Evolutionary conservation across 2,888 invertebrate species (phyloP).

Genomic region (Nemapogon koenigi): DNA sequence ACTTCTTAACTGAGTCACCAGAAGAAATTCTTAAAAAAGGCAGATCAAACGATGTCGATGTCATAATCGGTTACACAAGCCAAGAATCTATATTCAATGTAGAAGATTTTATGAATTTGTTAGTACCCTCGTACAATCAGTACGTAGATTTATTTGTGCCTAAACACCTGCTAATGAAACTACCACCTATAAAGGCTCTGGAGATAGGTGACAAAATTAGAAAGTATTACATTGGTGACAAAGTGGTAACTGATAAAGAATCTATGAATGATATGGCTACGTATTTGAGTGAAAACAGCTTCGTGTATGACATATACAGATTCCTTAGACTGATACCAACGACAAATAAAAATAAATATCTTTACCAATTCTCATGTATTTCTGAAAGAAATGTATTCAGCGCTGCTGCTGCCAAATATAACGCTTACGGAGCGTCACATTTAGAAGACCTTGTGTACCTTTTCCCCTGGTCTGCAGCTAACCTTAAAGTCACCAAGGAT

Average conservation of each 20-base stretch:
- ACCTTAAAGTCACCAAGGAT: constrained; percentile 14
- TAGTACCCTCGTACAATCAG: constrained; percentile 17
- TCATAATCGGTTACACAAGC: constrained; percentile 71
- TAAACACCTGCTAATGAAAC: constrained; percentile 10
- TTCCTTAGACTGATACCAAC: constrained; percentile 18
- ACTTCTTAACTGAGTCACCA: constrained; percentile 21
- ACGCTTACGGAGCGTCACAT: constrained; percentile 14
- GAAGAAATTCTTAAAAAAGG: constrained; percentile 28
- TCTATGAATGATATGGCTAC: constrained; percentile 20
- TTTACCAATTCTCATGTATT: constrained; percentile 3
- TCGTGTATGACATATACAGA: constrained; percentile 21
- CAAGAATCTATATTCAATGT: constrained; percentile 58
- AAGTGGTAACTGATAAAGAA: constrained; percentile 16
- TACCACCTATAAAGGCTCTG: constrained; percentile 18
- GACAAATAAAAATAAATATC: constrained; percentile 2
- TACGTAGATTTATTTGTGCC: constrained; percentile 23
- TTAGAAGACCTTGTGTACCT: constrained; percentile 19
- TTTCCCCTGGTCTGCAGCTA: constrained; percentile 15
- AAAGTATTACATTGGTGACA: constrained; percentile 21
- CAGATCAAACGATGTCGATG: constrained; percentile 49
- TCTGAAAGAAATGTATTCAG: constrained; percentile 8
- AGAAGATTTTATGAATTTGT: constrained; percentile 1
- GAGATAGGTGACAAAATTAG: constrained; percentile 20
- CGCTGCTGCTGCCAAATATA: constrained; percentile 10
- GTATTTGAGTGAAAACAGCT: constrained; percentile 18